Percentiles rank a stretch among this genome's conserved stretches.
Evolutionary conservation across 2,113 vertebrate genomes (phyloP).

Genomic region (Xenopus borealis): DNA sequence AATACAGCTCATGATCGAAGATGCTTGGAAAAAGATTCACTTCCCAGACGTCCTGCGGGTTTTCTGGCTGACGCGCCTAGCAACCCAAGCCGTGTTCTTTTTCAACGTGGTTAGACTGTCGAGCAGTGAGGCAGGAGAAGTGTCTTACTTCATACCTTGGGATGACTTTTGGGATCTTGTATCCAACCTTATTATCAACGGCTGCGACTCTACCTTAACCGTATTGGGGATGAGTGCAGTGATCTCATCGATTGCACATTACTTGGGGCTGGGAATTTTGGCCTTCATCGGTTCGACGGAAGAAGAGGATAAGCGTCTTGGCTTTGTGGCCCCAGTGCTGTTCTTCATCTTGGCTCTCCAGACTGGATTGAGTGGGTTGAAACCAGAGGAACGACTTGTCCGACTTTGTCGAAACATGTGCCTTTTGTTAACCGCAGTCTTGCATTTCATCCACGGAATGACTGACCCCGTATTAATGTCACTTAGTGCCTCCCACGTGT

Average conservation of each 20-base stretch:
- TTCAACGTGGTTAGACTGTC: slow-evolving; percentile 81
- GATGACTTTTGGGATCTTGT: slow-evolving; percentile 87
- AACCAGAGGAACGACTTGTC: slow-evolving; percentile 88
- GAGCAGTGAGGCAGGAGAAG: slow-evolving; percentile 66
- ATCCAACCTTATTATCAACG: slow-evolving; percentile 91
- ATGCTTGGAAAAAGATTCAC: slow-evolving; percentile 94
- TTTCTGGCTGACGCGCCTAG: slow-evolving; percentile 90
- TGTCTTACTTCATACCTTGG: slow-evolving; percentile 78
- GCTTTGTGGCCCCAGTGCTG: slow-evolving; percentile 87
- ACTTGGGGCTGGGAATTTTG: slow-evolving; percentile 90
- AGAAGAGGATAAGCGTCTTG: slow-evolving; percentile 92
- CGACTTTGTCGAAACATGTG: slow-evolving; percentile 96
- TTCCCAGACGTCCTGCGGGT: slow-evolving; percentile 89
- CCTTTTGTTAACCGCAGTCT: slow-evolving; percentile 91
- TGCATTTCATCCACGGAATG: slow-evolving; percentile 98
- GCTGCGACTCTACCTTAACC: slow-evolving; percentile 92
- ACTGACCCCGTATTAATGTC: slow-evolving; percentile 97
- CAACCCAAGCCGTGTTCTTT: slow-evolving; percentile 84
- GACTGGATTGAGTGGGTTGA: slow-evolving; percentile 90
- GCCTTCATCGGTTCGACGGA: slow-evolving; percentile 96
- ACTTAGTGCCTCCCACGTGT: slow-evolving; percentile 92
- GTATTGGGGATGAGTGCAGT: slow-evolving; percentile 95
- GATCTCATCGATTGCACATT: slow-evolving; percentile 92
- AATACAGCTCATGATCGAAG: slow-evolving; percentile 89
- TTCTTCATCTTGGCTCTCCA: slow-evolving; percentile 98